Percentiles rank a stretch among this genome's conserved stretches.
These are phyloP conservation scores for Notolepis coatsorum DNA, from an alignment of 2,797 vertebrate genomes.

Conservation along the genomic window DNA sequence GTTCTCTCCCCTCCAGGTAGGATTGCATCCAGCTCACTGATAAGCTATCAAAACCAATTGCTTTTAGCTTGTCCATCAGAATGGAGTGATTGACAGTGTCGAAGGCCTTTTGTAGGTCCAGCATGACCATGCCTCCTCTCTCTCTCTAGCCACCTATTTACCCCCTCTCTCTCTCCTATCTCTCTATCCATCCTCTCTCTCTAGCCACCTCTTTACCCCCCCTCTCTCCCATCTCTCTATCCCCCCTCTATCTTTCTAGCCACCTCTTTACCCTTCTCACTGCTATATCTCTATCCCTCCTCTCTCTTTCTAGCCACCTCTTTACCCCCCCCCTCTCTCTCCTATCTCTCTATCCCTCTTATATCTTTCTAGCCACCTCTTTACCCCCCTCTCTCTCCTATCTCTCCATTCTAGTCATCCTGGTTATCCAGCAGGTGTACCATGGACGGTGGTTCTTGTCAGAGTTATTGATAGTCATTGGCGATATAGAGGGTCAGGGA, in stretches of 20 bases:
- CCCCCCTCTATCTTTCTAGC: background rate
- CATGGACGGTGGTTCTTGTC: constrained; percentile 19
- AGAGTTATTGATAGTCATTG: constrained; percentile 52
- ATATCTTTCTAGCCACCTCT: constrained; percentile 9
- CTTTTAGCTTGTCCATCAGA: no score
- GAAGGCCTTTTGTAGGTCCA: no score
- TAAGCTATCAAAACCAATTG: no score
- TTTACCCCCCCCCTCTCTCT: constrained; percentile 7
- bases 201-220: background rate
- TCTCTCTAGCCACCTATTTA: background rate
- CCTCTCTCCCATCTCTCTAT: background rate
- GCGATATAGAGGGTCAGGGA: constrained; percentile 51
- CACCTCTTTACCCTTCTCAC: constrained; percentile 5
- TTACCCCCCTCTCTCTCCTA: constrained; percentile 18
- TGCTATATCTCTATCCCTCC: constrained; percentile 1
- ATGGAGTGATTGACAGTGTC: no score
- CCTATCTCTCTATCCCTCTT: constrained; percentile 14
- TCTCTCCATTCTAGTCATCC: constrained; percentile 8
- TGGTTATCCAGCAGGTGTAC: no score
- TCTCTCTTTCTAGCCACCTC: background rate
- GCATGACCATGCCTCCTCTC: background rate
- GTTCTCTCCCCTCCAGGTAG: no score
- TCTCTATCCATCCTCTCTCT: background rate
- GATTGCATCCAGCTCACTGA: no score
- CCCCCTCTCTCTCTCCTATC: constrained; percentile 11